Base-by-base conservation (phyloP, 2,888 invertebrate species). In the Hipparchia sbordonii region DNA sequence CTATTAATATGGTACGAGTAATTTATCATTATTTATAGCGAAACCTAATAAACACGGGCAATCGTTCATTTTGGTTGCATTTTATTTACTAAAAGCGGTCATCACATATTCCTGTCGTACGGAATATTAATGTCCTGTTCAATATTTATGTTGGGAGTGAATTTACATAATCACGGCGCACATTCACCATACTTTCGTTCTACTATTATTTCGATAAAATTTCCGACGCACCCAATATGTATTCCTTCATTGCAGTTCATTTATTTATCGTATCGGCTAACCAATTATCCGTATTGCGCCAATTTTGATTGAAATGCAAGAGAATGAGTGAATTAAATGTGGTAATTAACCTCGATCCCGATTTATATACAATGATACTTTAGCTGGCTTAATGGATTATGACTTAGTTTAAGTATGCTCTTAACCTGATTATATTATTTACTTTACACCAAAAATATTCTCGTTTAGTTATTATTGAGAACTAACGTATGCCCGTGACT, bases 151-250 rank as follows among this genome's bases (percentile, higher is more conserved):
- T 87, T 88, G 90, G 85, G 85, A 85, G 85, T 89, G 90, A 89
- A 93, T 93, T 93, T 93, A 90, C 93, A 93, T 93, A 93, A 93
- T 93, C 93, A 92, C 89, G 84, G 87, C 83, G 89, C 86, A 87
- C 87, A 86, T 87, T 84, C 88, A 86, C 86, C 82, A 85, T 83
- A 81, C 84, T 84, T 86, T 82, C 81, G 84, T 87, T 87, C 87
- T 84, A 89, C 90, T 90, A 91, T 92, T 87, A 90, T 90, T 89
- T 83, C 86, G 88, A 87, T 88, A 85, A 89, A 90, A 90, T 90
- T 87, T 78, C 85, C 91, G 87, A 79, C 82, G 89, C 83, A 83
- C 77, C 79, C 77, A 81, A 78, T 78, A 78, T 77, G 77, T 79
- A 76, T 81, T 80, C 79, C 80, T 81, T 79, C 78, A 70, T 77